Evolutionary conservation across 1,140 invertebrate genomes (phyloP).

Genomic region (Conus ventricosus): DNA sequence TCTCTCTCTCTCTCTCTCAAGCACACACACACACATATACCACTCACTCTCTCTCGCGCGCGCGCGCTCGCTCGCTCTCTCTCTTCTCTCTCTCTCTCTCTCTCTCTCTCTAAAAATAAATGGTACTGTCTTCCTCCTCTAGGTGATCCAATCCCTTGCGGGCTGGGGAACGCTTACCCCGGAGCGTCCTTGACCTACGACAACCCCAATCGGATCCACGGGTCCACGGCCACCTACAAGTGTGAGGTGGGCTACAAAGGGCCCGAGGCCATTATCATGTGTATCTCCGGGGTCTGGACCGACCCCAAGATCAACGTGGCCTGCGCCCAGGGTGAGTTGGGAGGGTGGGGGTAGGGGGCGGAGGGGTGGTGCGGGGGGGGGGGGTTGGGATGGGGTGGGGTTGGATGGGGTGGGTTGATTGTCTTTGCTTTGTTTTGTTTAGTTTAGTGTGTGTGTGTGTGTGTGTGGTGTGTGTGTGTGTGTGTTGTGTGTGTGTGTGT

Average conservation of each 20-base stretch:
- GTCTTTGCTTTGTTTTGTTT: too few species aligned
- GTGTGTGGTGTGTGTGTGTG: too few species aligned
- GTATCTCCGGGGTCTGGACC: not conserved
- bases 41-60: not conserved
- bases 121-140: not conserved
- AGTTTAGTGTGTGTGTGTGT: too few species aligned
- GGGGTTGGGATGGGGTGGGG: too few species aligned
- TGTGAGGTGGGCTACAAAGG: conserved; percentile 18
- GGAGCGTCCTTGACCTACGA: conserved; percentile 15
- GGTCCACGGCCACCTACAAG: conserved; percentile 22
- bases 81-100: not conserved
- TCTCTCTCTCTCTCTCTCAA: not conserved
- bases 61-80: not conserved
- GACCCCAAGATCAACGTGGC: not conserved
- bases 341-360: not conserved
- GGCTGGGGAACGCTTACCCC: not conserved
- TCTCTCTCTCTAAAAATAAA: not conserved
- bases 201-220: not conserved
- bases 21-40: too few species aligned
- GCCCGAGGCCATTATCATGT: not conserved
- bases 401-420: too few species aligned
- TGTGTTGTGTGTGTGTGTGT: too few species aligned
- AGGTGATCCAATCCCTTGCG: conserved; percentile 8
- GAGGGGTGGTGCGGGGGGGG: too few species aligned
- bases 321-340: not conserved